Conservation (phyloP, 2,113 vertebrate genomes). For the Datnioides undecimradiatus region DNA sequence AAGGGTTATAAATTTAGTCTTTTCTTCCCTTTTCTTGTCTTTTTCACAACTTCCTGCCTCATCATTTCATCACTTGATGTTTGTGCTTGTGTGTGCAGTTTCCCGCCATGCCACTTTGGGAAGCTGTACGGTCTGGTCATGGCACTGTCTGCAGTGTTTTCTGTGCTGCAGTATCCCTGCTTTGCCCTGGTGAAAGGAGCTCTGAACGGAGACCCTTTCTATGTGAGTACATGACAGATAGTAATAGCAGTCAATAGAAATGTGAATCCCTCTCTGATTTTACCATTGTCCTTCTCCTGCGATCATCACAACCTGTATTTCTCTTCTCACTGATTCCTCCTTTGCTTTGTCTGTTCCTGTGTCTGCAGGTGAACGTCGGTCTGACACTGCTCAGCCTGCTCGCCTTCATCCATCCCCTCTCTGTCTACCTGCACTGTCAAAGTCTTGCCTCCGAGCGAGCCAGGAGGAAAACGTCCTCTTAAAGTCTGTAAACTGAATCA, state of each 20-base stretch:
- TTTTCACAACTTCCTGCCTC: no score
- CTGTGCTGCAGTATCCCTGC: slow-evolving; percentile 90
- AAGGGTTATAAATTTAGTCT: no score
- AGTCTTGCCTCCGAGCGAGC: slow-evolving; percentile 43
- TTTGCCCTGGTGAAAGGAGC: slow-evolving; percentile 86
- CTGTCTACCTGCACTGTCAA: slow-evolving; percentile 83
- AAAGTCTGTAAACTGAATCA: not conserved
- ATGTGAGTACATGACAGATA: slow-evolving; percentile 81
- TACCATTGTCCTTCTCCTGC: accelerated
- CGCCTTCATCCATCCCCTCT: slow-evolving; percentile 87
- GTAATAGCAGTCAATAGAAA: not conserved
- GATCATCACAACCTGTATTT: not conserved
- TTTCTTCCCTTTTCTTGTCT: no score
- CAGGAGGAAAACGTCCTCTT: slow-evolving; percentile 28
- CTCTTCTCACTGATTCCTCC: not conserved
- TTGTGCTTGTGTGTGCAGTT: slow-evolving; percentile 78
- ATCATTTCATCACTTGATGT: not conserved
- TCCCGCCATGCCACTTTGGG: slow-evolving; percentile 90
- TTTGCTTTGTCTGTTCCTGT: not conserved
- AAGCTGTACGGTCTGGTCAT: slow-evolving; percentile 91
- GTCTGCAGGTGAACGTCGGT: slow-evolving; percentile 86
- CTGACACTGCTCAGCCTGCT: slow-evolving; percentile 84
- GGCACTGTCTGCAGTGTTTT: slow-evolving; percentile 89
- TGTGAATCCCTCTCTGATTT: not conserved
- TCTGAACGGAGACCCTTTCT: slow-evolving; percentile 84